phyloP scores from a whole-genome alignment of 2,113 vertebrate genomes.

The Oreochromis spilurus region DNA sequence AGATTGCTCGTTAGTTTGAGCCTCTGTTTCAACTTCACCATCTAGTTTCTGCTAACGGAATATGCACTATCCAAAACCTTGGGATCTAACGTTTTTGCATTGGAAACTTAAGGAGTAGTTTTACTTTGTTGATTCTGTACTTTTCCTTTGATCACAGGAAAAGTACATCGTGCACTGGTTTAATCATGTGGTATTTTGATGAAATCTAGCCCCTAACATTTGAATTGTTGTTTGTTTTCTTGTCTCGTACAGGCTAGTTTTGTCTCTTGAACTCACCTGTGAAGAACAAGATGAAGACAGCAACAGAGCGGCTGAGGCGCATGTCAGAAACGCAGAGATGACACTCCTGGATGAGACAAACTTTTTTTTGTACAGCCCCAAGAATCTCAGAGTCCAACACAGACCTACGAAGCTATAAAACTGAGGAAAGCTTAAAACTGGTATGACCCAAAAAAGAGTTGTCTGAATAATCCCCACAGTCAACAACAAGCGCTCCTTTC shows the following conservation, averaged over 20 bases:
- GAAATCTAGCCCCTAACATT: neutral
- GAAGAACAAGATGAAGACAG: conserved; percentile 24
- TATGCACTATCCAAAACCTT: neutral
- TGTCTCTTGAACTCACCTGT: conserved; percentile 26
- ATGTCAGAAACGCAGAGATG: conserved; percentile 28
- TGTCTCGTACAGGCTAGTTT: neutral
- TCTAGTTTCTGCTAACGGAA: neutral
- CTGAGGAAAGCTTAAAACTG: neutral
- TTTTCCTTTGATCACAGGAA: neutral
- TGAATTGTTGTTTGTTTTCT: neutral
- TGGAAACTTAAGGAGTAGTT: neutral
- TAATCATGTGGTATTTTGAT: neutral
- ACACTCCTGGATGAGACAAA: neutral
- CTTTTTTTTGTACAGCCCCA: neutral
- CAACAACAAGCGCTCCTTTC: neutral
- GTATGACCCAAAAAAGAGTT: neutral
- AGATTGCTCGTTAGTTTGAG: neutral
- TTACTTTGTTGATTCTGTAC: neutral
- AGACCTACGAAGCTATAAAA: neutral
- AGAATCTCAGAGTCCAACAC: neutral
- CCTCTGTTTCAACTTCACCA: neutral
- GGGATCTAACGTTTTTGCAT: neutral
- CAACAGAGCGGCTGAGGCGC: conserved; percentile 2
- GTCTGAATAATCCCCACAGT: neutral
- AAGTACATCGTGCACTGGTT: neutral